A percentile compares a stretch with the other conserved stretches of the same genome.
Conservation (phyloP, 2,797 vertebrate genomes). For the Galagoides demidoff region DNA sequence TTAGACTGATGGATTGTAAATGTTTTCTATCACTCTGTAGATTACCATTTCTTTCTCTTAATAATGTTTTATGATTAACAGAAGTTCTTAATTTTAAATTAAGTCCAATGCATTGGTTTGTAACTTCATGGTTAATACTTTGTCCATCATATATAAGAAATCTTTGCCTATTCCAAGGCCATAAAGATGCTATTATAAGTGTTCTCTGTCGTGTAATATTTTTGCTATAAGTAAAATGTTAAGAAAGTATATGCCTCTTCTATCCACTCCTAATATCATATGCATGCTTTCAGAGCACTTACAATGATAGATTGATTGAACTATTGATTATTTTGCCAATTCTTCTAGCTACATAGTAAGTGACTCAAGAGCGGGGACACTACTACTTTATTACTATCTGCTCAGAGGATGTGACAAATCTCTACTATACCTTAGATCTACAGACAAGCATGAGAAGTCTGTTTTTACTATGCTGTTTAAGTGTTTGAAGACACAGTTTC, state of each 20-base stretch:
- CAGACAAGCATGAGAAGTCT: background rate
- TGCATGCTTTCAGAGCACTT: background rate
- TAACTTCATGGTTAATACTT: background rate
- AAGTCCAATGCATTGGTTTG: background rate
- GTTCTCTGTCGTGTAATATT: background rate
- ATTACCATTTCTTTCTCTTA: constrained; percentile 4
- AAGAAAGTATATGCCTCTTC: background rate
- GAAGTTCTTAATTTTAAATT: constrained; percentile 11
- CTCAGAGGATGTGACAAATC: background rate
- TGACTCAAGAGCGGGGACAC: background rate
- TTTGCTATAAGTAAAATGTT: background rate
- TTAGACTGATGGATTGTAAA: background rate
- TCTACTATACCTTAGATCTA: background rate
- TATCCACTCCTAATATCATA: background rate
- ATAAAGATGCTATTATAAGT: background rate
- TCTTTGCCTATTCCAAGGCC: background rate
- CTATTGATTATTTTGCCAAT: background rate
- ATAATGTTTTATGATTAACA: background rate
- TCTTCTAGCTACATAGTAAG: background rate
- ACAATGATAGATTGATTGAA: background rate
- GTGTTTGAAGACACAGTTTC: background rate
- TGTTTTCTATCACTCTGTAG: background rate
- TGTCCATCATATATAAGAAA: background rate
- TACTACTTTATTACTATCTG: background rate
- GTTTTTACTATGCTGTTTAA: background rate